Evolutionary conservation across 1,140 invertebrate species (phyloP).

Genomic region (Eumaeus atala): DNA sequence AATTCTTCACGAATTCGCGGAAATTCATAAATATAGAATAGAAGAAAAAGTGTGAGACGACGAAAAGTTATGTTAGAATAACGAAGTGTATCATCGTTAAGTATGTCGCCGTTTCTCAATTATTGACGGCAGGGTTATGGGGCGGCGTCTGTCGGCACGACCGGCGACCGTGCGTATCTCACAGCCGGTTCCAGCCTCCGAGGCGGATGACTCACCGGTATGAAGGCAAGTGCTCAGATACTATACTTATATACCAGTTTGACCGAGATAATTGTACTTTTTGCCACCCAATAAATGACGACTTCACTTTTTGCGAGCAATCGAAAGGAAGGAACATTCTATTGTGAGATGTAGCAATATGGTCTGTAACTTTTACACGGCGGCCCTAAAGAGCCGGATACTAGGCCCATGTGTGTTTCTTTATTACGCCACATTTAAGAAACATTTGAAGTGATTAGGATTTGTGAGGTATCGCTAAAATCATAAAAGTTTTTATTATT

Average conservation of each 20-base stretch:
- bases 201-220: conserved; percentile 55
- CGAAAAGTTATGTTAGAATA: too few relatives aligned
- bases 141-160: conserved; percentile 27
- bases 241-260: conserved; percentile 4
- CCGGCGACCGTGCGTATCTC: conserved; percentile 30
- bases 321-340: neutral
- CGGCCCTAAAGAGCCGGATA: too few relatives aligned
- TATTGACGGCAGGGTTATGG: conserved; percentile 22
- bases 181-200: conserved; percentile 43
- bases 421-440: too few relatives aligned
- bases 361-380: too few relatives aligned
- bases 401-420: too few relatives aligned
- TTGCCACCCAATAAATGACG: neutral
- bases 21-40: too few relatives aligned
- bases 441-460: too few relatives aligned
- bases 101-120: neutral
- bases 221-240: conserved; percentile 36
- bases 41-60: too few relatives aligned
- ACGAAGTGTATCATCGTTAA: neutral
- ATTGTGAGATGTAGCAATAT: neutral
- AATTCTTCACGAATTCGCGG: too few relatives aligned
- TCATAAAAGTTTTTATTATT: too few relatives aligned
- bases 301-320: neutral
- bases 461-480: too few relatives aligned
- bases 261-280: conserved; percentile 10